Percentiles rank a stretch among this genome's conserved stretches.
Evolutionary conservation across 2,797 vertebrate species (phyloP).

Genomic region (Myotis daubentonii): DNA sequence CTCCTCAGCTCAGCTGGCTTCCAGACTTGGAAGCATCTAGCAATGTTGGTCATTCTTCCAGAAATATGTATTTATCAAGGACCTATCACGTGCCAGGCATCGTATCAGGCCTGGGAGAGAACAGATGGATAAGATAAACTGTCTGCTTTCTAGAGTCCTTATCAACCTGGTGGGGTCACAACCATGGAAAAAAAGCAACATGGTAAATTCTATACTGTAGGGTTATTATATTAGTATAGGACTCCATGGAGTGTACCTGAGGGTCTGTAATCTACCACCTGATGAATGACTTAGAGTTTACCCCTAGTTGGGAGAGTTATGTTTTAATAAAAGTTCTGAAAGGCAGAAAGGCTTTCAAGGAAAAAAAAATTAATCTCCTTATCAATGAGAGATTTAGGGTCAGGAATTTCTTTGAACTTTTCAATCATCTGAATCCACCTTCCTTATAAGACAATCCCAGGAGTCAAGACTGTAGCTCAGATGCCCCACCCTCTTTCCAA

Average conservation of each 20-base stretch:
- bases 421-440: not conserved
- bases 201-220: not conserved
- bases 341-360: not conserved
- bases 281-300: not conserved
- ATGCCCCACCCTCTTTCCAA: not conserved
- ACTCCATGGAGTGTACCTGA: rapidly evolving
- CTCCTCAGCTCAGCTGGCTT: not conserved
- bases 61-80: not conserved
- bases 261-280: not conserved
- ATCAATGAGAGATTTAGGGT: not conserved
- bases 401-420: not conserved
- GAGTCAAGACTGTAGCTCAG: not conserved
- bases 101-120: not conserved
- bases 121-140: not conserved
- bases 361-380: not conserved
- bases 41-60: not conserved
- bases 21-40: not conserved
- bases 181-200: not conserved
- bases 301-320: not conserved
- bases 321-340: not conserved
- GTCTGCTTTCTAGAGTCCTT: not conserved
- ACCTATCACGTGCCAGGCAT: not conserved
- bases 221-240: not conserved
- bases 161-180: not conserved
- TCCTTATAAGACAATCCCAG: not conserved